Base-by-base conservation (phyloP, 2,113 vertebrate species). In the Salvelinus sp. region DNA sequence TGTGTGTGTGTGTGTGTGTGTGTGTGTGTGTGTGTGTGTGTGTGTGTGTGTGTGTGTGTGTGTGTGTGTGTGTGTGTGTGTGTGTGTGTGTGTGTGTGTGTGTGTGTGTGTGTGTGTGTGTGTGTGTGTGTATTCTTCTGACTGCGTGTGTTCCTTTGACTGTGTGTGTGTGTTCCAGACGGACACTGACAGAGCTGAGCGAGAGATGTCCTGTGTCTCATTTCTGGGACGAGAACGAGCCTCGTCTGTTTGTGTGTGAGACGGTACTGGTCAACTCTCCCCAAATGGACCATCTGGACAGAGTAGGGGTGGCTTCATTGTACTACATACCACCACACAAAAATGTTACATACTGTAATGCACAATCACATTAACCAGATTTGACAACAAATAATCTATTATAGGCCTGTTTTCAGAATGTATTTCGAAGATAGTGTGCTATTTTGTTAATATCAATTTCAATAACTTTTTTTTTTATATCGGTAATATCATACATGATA, bases 151-250 rank as follows among this genome's bases (percentile, higher is more conserved):
- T 76, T 71, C 44, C 22, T 48, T 64, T 58, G 1, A 47, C 25
- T 85, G 75, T 75, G 68, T 82, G 74, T 86, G 75, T 76, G 68
- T 82, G 75, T 76, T 38, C 1, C 83, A 99, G 95, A 83, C 91
- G 83, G 76, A 80, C 77, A 76, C 81, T 91, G 4, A 89, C 89
- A 6, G 92, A 91, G 27, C 77, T 98, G 63, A 83, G 68, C 0
- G 81, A 79, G 6, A 93, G 89, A 6, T 87, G 94, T 71, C 97
- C 98, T 0, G 38, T 94, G 69, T 95, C 87, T 83, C 96, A 98
- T 78, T 97, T 95, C 89, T 99, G 98, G 98, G 97, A 97, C 57
- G 95, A 97, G 90, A 95, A 79, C 0, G 97, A 99, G 80, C 93
- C 96, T 23, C 92, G 95, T 63, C 94, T 99, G n/a, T 95, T 98